Evolutionary conservation across 2,888 invertebrate species (phyloP).

Genomic region (Rhorus exstirpatorius): DNA sequence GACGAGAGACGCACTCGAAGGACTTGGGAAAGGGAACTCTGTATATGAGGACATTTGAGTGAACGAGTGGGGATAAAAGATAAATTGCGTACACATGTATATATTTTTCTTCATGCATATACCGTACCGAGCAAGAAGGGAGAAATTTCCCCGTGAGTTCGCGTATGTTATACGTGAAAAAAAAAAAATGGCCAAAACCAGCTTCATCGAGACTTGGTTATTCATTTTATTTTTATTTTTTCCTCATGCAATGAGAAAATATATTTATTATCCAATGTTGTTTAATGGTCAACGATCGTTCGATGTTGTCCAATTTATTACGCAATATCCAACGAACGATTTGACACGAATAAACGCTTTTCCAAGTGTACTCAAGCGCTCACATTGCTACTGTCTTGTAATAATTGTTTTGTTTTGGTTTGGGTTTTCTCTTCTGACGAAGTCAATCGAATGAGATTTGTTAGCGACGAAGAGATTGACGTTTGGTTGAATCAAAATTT

Average conservation of each 20-base stretch:
- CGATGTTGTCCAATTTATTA: no score
- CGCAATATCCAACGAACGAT: no score
- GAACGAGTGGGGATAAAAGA: slow-evolving; percentile 57
- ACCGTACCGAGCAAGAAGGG: not conserved
- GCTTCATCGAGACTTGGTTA: not conserved
- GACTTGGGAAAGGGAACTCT: slow-evolving; percentile 53
- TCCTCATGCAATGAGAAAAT: not conserved
- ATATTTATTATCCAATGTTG: no score
- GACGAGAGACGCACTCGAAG: slow-evolving; percentile 38
- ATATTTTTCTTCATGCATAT: not conserved
- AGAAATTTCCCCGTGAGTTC: slow-evolving; percentile 17
- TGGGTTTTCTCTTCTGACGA: no score
- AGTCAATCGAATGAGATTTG: no score
- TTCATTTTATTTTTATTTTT: not conserved
- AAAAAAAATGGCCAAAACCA: slow-evolving; percentile 18
- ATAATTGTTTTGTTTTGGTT: no score
- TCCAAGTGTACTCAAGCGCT: no score
- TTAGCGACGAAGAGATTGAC: no score
- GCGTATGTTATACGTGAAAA: slow-evolving; percentile 31
- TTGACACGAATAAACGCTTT: no score
- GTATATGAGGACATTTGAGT: slow-evolving; percentile 50
- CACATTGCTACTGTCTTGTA: no score
- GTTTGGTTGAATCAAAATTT: no score
- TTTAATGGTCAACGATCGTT: no score
- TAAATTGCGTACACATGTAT: not conserved